A percentile compares a stretch with the other conserved stretches of the same genome.
Conservation (phyloP, 1,140 invertebrate genomes). For the Chymomyza costata region DNA sequence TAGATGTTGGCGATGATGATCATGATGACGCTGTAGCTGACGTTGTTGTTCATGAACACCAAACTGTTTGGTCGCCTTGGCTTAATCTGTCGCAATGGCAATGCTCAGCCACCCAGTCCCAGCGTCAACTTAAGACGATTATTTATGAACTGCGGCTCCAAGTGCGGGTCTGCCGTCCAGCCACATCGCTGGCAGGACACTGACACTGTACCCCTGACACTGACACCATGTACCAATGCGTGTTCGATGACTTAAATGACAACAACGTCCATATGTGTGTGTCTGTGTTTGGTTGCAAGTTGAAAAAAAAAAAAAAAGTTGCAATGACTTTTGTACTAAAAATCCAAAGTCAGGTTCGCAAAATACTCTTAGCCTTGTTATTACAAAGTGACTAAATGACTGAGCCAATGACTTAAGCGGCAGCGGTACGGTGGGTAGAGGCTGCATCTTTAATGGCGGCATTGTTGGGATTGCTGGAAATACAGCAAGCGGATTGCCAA, state of each 20-base stretch:
- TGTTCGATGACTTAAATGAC: conserved; percentile 75
- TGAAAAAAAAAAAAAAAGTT: too few relatives aligned
- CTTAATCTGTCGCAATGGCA: conserved; percentile 50
- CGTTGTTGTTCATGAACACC: too few relatives aligned
- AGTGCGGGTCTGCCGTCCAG: conserved; percentile 1
- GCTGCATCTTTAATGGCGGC: too few relatives aligned
- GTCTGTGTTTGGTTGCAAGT: conserved; percentile 9
- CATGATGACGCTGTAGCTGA: too few relatives aligned
- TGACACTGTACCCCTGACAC: conserved; percentile 24
- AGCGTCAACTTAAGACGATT: conserved; percentile 73
- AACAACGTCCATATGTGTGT: conserved; percentile 39
- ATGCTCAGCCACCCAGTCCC: conserved; percentile 41
- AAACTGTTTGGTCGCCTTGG: conserved; percentile 13
- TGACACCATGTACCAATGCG: conserved; percentile 65
- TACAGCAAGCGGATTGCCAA: too few relatives aligned
- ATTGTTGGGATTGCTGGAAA: too few relatives aligned
- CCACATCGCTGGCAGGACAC: conserved; percentile 47
- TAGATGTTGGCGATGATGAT: too few relatives aligned
- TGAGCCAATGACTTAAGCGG: conserved; percentile 9
- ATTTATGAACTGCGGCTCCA: conserved; percentile 64
- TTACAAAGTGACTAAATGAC: conserved; percentile 65
- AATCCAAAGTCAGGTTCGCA: conserved; percentile 43
- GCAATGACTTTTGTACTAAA: background rate
- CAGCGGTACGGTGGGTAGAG: background rate
- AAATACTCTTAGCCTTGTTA: conserved; percentile 70